Percentiles rank a stretch among this genome's conserved stretches.
phyloP scores from a whole-genome alignment of 2,888 invertebrate genomes.

The Pachymerium ferrugineum region DNA sequence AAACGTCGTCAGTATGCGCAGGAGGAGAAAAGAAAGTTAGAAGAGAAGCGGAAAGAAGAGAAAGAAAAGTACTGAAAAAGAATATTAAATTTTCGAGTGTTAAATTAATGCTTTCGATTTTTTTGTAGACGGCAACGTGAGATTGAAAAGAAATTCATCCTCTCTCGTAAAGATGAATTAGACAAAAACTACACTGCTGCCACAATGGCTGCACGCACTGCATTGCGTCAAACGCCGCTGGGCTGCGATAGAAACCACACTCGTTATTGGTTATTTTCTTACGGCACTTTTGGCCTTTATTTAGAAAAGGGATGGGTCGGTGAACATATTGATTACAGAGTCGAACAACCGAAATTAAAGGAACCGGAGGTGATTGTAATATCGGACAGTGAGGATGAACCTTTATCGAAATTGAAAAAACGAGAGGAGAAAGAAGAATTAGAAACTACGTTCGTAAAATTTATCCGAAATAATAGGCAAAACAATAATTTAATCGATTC shows the following conservation, averaged over 20 bases:
- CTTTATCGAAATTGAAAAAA: background rate
- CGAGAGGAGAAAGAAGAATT: background rate
- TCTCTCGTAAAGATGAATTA: background rate
- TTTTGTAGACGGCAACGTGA: too few relatives aligned
- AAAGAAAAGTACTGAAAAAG: background rate
- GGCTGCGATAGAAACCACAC: conserved; percentile 48
- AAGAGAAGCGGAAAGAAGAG: background rate
- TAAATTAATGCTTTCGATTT: too few relatives aligned
- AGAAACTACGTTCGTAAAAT: too few relatives aligned
- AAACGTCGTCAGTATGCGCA: background rate
- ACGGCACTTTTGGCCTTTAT: conserved; percentile 45
- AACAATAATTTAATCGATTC: background rate
- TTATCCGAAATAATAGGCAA: background rate
- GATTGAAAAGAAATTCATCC: background rate
- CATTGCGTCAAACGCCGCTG: conserved; percentile 42
- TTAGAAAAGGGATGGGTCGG: conserved; percentile 39
- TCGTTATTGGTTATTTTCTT: conserved; percentile 49
- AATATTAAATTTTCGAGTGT: too few relatives aligned
- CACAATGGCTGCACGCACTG: background rate
- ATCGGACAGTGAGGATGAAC: background rate
- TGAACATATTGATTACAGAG: background rate
- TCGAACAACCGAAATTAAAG: background rate
- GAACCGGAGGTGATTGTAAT: background rate
- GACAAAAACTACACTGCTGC: background rate
- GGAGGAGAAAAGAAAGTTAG: background rate